A percentile compares a stretch with the other conserved stretches of the same genome.
phyloP scores from a whole-genome alignment of 2,888 invertebrate genomes.

The Caenorhabditis imperialis region DNA sequence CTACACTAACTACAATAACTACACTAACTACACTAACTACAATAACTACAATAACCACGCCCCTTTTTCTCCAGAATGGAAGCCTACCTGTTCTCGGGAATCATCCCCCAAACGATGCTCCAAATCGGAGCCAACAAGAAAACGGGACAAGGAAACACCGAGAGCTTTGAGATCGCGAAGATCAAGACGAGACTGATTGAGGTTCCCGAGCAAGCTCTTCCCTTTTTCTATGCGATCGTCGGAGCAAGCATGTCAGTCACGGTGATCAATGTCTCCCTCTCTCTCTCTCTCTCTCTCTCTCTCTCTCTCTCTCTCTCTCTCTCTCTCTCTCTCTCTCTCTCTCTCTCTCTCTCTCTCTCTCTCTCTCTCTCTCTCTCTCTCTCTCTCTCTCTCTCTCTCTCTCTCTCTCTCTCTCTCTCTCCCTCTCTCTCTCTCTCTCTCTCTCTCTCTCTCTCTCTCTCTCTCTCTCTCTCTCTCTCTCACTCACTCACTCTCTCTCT shows the following conservation, averaged over 20 bases:
- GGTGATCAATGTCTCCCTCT: conserved; percentile 7
- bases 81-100: not conserved
- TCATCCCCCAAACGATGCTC: conserved; percentile 2
- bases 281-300: too few relatives aligned
- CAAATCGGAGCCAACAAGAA: not conserved
- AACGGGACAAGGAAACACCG: conserved; percentile 1
- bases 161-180: not conserved
- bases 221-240: conserved; percentile 3
- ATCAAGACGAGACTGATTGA: not conserved
- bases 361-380: too few relatives aligned
- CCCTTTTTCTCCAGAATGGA: too few relatives aligned
- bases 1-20: too few relatives aligned
- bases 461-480: conserved; percentile 9
- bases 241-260: conserved; percentile 18
- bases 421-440: conserved; percentile 3
- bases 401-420: too few relatives aligned
- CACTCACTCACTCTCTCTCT: conserved; percentile 19
- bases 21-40: too few relatives aligned
- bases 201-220: conserved; percentile 6
- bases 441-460: not conserved
- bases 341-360: too few relatives aligned
- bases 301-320: too few relatives aligned
- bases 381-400: too few relatives aligned
- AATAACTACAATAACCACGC: too few relatives aligned
- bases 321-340: too few relatives aligned